These are phyloP conservation scores for Drosophila persimilis DNA, from an alignment of 1,140 invertebrate genomes.

Conservation along the genomic window DNA sequence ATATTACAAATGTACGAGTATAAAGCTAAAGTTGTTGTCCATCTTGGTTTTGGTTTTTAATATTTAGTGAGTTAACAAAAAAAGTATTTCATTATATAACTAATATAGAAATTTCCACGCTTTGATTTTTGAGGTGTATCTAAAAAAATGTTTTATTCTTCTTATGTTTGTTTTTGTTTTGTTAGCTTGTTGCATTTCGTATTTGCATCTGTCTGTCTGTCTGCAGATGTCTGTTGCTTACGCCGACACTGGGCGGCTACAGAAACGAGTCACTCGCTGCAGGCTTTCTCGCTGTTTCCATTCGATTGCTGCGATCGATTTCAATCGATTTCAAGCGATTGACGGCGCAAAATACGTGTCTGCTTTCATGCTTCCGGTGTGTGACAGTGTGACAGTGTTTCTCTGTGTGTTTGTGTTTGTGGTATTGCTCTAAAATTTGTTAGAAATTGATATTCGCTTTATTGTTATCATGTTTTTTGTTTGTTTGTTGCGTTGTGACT, in stretches of 20 bases:
- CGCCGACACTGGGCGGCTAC: slow-evolving; percentile 45
- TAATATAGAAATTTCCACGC: slow-evolving; percentile 76
- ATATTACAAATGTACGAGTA: slow-evolving; percentile 83
- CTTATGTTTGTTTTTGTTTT: slow-evolving; percentile 27
- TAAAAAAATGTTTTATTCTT: slow-evolving; percentile 63
- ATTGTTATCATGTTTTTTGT: slow-evolving; percentile 37
- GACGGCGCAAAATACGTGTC: slow-evolving; percentile 31
- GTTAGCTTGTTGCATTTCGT: slow-evolving; percentile 28
- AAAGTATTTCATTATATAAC: slow-evolving; percentile 70
- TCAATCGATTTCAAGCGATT: slow-evolving; percentile 4
- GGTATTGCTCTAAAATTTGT: slow-evolving; percentile 67
- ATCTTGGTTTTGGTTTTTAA: slow-evolving; percentile 55
- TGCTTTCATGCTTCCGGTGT: slow-evolving; percentile 11
- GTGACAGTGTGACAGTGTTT: slow-evolving; percentile 9
- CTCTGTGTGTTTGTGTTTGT: slow-evolving; percentile 25
- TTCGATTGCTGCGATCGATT: not conserved
- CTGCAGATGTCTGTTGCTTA: too few relatives aligned
- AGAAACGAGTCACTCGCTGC: not conserved
- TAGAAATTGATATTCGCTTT: slow-evolving; percentile 56
- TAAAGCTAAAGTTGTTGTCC: slow-evolving; percentile 82
- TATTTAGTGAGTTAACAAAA: slow-evolving; percentile 73
- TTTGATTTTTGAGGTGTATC: slow-evolving; percentile 79
- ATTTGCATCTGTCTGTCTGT: slow-evolving; percentile 12
- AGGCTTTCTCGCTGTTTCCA: slow-evolving; percentile 12
- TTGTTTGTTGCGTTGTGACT: slow-evolving; percentile 74